Evolutionary conservation across 1,140 invertebrate genomes (phyloP), one percentile per base, ranked within the genome.

Genomic region (Drosophila orosa): DNA sequence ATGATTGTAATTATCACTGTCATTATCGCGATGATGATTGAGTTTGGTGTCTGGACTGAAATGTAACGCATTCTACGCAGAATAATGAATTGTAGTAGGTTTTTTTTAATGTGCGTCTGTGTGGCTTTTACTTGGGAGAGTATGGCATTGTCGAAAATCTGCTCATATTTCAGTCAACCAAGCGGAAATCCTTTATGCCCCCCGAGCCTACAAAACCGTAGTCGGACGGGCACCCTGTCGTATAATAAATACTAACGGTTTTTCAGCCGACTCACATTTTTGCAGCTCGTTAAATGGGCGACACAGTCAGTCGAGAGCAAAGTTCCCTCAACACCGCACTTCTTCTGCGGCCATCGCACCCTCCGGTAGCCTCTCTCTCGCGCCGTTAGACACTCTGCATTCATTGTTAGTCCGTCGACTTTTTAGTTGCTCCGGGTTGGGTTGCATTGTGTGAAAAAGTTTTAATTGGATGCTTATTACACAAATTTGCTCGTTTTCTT

Each of bases 401-500:
- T 78, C 79, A 80, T 82, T 72, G 83, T 78, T 57, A 39, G 77
- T 37, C 66, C 57, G 54, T 75, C 45, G 56, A 45, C 45, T 60
- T 60, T 61, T 75, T 58, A 69, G 76, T 42, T 66, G 56, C 59
- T 59, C 33, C 29, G 54, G 55, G 25, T 48, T 62, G 58, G 55
- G 72, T 85, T 80, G 59, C 73, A 74, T 87, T 86, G 83, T 87
- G 79, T 78, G 69, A 78, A 78, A 86, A 86, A 86, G 61, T 86
- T 86, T 86, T 86, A 86, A 86, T 86, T 86, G 82, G 82, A 87
- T 87, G 83, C 83, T 86, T 75, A 82, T 79, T 86, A 81, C 68
- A 86, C 65, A 86, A 76, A 82, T 87, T 82, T 87, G 69, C 66
- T 66, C 73, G 60, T 75, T 58, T 66, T 76, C 73, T 74, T 57